Evolutionary conservation across 2,888 invertebrate species (phyloP).

Genomic region (Amphipyra berbera): DNA sequence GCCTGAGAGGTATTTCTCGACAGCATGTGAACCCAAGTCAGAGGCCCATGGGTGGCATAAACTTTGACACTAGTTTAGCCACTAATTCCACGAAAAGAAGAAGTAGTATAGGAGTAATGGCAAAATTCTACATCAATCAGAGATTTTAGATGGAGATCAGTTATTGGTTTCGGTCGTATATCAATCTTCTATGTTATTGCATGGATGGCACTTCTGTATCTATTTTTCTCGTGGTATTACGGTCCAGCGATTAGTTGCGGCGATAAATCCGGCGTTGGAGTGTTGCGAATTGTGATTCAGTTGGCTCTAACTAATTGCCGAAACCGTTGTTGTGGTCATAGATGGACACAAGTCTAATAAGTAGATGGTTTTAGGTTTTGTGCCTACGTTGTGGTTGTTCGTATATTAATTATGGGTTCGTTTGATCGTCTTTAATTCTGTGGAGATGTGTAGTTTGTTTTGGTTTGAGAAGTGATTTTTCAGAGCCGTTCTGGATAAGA

Average conservation of each 20-base stretch:
- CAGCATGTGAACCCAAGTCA: too few species aligned
- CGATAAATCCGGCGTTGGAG: slow-evolving; percentile 63
- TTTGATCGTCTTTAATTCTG: slow-evolving; percentile 42
- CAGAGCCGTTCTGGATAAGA: not conserved
- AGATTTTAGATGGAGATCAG: too few species aligned
- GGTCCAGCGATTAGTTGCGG: slow-evolving; percentile 57
- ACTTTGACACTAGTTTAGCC: too few species aligned
- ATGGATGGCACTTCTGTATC: slow-evolving; percentile 27
- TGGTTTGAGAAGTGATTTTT: not conserved
- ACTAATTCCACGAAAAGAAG: too few species aligned
- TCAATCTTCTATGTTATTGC: too few species aligned
- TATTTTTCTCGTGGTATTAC: slow-evolving; percentile 15
- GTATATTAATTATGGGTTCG: slow-evolving; percentile 41
- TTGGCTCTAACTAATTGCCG: slow-evolving; percentile 59
- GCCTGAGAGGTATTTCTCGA: too few species aligned
- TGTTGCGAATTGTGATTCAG: slow-evolving; percentile 66
- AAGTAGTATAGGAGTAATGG: too few species aligned
- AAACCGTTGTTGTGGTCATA: slow-evolving; percentile 55
- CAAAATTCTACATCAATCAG: too few species aligned
- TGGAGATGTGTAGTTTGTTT: slow-evolving; percentile 21
- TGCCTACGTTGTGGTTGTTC: slow-evolving; percentile 39
- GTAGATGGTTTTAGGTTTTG: slow-evolving; percentile 40
- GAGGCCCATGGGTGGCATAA: too few species aligned
- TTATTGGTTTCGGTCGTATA: too few species aligned
- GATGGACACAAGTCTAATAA: slow-evolving; percentile 58